phyloP scores from a whole-genome alignment of 2,888 invertebrate genomes.

The Steinernema hermaphroditum region DNA sequence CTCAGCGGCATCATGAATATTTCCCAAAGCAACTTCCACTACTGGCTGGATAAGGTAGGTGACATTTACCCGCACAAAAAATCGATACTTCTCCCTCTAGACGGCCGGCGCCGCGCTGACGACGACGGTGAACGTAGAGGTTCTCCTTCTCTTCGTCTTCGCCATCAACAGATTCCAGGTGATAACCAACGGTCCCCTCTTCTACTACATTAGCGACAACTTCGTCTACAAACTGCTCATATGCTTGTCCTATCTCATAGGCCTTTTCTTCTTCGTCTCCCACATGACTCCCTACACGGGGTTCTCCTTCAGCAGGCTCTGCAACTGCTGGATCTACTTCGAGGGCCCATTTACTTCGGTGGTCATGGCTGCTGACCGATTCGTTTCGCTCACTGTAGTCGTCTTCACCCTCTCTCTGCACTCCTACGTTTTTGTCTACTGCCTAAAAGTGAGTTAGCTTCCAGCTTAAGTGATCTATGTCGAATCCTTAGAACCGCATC shows the following conservation, averaged over 20 bases:
- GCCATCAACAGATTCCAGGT: conserved; percentile 10
- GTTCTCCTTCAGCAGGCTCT: neutral
- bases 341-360: neutral
- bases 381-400: neutral
- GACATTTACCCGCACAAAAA: neutral
- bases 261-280: conserved; percentile 17
- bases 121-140: neutral
- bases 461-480: neutral
- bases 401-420: neutral
- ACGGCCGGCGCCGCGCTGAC: neutral
- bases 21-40: conserved; percentile 7
- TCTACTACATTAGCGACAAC: conserved; percentile 1
- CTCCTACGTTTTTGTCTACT: neutral
- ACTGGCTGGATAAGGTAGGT: conserved; percentile 14
- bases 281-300: conserved; percentile 9
- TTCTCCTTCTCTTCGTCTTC: neutral
- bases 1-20: conserved; percentile 11
- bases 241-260: neutral
- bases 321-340: conserved; percentile 16
- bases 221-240: neutral
- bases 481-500: neutral
- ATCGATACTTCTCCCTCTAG: neutral
- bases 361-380: neutral
- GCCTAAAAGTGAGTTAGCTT: neutral
- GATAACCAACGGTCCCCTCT: conserved; percentile 9